Conservation (phyloP, 2,113 vertebrate genomes). For the Scomber scombrus region DNA sequence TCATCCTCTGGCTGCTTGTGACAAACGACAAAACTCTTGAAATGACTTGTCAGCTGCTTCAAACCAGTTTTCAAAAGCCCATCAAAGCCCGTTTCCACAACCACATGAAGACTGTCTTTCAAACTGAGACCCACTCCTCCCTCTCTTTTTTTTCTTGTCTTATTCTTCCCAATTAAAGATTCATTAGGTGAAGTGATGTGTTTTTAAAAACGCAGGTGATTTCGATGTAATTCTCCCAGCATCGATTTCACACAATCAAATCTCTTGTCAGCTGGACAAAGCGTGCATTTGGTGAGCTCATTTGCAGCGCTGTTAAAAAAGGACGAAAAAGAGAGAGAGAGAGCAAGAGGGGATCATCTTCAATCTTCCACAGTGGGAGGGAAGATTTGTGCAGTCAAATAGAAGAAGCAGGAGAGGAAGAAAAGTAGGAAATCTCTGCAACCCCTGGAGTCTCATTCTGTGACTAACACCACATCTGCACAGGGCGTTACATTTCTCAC, state of each 20-base stretch:
- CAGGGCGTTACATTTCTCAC: slow-evolving; percentile 3
- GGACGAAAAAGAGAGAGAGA: not conserved
- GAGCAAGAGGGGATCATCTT: slow-evolving; percentile 8
- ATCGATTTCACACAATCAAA: slow-evolving; percentile 42
- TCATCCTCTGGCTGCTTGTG: not conserved
- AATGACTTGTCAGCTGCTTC: slow-evolving; percentile 15
- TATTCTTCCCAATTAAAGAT: slow-evolving; percentile 6
- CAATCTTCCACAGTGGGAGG: slow-evolving; percentile 54
- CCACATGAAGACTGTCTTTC: not conserved
- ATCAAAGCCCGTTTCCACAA: not conserved
- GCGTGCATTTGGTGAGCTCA: slow-evolving; percentile 15
- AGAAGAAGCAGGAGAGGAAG: slow-evolving; percentile 46
- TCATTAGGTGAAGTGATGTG: slow-evolving; percentile 25
- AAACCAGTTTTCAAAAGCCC: not conserved
- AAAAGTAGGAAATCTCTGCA: slow-evolving; percentile 63
- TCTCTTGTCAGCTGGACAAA: slow-evolving; percentile 17
- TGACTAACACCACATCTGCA: slow-evolving; percentile 25
- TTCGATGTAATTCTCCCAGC: slow-evolving; percentile 20
- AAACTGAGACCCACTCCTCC: not conserved
- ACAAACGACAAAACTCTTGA: slow-evolving; percentile 18
- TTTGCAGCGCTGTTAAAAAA: slow-evolving; percentile 8
- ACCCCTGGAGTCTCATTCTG: slow-evolving; percentile 63
- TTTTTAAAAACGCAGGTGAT: slow-evolving; percentile 26
- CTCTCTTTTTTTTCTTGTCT: not conserved
- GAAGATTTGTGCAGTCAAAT: slow-evolving; percentile 55